Base-by-base conservation (phyloP, 2,113 vertebrate species). In the Meles meles region DNA sequence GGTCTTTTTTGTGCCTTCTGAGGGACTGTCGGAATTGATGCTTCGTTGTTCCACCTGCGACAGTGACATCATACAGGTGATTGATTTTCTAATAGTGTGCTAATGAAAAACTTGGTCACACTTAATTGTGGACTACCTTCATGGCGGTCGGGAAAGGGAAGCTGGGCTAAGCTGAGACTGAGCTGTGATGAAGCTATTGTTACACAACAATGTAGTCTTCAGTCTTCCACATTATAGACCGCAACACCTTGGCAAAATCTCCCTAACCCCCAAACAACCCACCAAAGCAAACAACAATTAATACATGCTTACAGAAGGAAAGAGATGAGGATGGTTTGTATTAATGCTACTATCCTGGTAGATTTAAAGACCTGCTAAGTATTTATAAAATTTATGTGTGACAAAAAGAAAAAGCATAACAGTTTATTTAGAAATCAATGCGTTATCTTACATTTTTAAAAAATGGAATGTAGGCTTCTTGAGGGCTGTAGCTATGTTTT, bases 21-120 rank as follows among this genome's bases (percentile, higher is more conserved):
- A 63, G 44, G 47, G 63, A 37, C 81, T 93, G 14, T 88, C 47
- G 74, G 77, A 95, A 69, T 17, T 61, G 76, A 42, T 76, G 29
- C 39, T 85, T 87, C 81, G 34, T 93, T 76, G 63, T 80, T 90
- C 80, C 23, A 10, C 47, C 20, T 93, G 37, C 29, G 55, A 69
- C 67, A 81, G 79, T 74, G 52, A 42, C 42, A 37, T 90, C 82
- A 85, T 80, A 55, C 77, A 88, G 57, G 14, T 85, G 79, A 63
- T 57, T 61, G 57, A 69, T 84, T 93, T 94, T 93, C 17, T 82
- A 71, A 39, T 25, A n/a, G 18, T 77, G 52, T 82, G 74, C 91
- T 79, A 96, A 93, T 72, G 31, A 88, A 91, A 88, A 84, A 80
- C 37, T 34, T 39, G 65, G 93, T 93, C 44, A 79, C 69, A 77